A percentile compares a stretch with the other conserved stretches of the same genome.
These are phyloP conservation scores for Ophonus ardosiacus DNA, from an alignment of 2,888 invertebrate species.

Conservation along the genomic window DNA sequence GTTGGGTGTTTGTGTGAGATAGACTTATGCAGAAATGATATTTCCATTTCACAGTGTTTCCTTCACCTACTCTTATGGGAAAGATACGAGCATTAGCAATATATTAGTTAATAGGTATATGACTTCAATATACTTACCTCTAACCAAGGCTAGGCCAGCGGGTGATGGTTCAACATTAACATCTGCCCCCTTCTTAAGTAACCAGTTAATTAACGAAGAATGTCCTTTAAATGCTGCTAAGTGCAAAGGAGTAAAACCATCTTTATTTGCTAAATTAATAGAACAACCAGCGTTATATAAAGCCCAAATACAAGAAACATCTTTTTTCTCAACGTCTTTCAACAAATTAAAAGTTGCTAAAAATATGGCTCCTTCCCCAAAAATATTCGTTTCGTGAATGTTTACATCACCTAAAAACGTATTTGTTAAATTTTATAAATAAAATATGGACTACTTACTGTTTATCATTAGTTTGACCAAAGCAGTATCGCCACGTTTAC, in stretches of 20 bases:
- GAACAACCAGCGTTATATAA: constrained; percentile 72
- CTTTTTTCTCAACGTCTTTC: constrained; percentile 68
- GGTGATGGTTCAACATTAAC: constrained; percentile 68
- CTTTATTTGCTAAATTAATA: constrained; percentile 70
- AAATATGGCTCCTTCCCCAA: constrained; percentile 71
- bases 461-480: constrained; percentile 70
- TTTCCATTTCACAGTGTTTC: too few species aligned
- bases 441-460: constrained; percentile 65
- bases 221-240: constrained; percentile 72
- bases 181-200: constrained; percentile 69
- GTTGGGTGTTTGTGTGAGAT: too few species aligned
- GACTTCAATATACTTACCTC: too few species aligned
- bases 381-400: constrained; percentile 68
- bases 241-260: constrained; percentile 71
- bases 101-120: too few species aligned
- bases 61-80: too few species aligned
- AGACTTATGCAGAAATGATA: too few species aligned
- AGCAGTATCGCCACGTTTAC: constrained; percentile 70
- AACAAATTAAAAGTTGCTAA: constrained; percentile 70
- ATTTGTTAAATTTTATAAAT: constrained; percentile 12
- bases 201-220: constrained; percentile 70
- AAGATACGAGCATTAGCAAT: too few species aligned
- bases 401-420: constrained; percentile 68
- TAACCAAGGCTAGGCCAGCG: constrained; percentile 68
- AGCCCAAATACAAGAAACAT: constrained; percentile 71